phyloP scores from a whole-genome alignment of 2,113 vertebrate species.

The Ophthalmolycus amberensis region DNA sequence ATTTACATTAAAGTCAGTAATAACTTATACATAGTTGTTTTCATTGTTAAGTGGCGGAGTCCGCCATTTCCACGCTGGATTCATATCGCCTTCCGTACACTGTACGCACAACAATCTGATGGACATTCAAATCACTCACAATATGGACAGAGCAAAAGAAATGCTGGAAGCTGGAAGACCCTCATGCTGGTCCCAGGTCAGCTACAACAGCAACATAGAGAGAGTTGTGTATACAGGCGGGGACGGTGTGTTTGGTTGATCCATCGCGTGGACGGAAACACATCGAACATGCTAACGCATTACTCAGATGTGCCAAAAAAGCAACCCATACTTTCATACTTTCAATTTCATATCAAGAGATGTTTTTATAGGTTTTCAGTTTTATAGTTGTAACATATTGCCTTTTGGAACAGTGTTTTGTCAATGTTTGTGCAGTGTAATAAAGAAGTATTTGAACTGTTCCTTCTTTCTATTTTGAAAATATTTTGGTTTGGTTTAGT shows the following conservation, averaged over 20 bases:
- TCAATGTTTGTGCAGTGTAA: not conserved
- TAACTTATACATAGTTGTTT: not conserved
- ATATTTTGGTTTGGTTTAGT: no score
- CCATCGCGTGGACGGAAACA: not conserved
- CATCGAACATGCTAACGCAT: no score
- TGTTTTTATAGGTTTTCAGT: not conserved
- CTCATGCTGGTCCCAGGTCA: not conserved
- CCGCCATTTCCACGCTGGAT: not conserved
- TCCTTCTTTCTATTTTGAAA: not conserved
- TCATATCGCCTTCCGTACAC: not conserved
- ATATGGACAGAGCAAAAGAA: no score
- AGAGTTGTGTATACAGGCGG: not conserved
- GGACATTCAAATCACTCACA: no score
- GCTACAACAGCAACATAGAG: not conserved
- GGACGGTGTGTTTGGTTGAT: not conserved
- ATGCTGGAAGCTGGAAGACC: no score
- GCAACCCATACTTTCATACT: not conserved
- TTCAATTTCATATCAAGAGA: no score
- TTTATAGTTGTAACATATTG: not conserved
- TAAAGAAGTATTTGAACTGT: not conserved
- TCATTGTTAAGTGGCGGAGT: not conserved
- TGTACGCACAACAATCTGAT: no score
- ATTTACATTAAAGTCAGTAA: not conserved
- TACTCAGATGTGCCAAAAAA: not conserved
- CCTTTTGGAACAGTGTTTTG: not conserved